These are phyloP conservation scores for Gallinago jamesoni DNA, from an alignment of 2,113 vertebrate genomes.

Conservation along the genomic window DNA sequence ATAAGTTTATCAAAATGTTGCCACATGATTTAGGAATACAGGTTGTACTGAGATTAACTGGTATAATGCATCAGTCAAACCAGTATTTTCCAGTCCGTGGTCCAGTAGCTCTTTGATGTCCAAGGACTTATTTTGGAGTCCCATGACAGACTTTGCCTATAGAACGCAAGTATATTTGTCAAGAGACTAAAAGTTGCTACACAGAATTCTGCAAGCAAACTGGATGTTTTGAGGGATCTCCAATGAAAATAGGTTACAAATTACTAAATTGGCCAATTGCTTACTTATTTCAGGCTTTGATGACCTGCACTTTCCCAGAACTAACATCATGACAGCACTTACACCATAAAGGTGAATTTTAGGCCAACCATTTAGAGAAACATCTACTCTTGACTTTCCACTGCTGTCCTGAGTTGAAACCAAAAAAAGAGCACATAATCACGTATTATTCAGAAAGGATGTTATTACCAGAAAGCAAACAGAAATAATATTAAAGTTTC, in stretches of 20 bases:
- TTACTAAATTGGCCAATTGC: background rate
- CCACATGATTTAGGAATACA: background rate
- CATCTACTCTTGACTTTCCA: background rate
- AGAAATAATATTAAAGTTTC: background rate
- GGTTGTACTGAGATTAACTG: background rate
- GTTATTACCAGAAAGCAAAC: background rate
- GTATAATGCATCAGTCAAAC: background rate
- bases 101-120: background rate
- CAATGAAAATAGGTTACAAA: background rate
- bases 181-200: background rate
- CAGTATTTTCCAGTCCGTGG: background rate
- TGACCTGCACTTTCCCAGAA: background rate
- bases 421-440: background rate
- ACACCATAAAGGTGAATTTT: background rate
- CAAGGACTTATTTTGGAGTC: background rate
- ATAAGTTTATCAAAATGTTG: background rate
- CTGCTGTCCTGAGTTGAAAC: background rate
- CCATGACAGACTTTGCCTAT: background rate
- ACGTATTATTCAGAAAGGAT: background rate
- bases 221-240: background rate
- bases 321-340: background rate
- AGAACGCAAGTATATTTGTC: background rate
- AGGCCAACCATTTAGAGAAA: background rate
- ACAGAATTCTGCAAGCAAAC: background rate
- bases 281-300: background rate